Base-by-base conservation (phyloP, 1,140 invertebrate species). In the Andrena cerasifolii region DNA sequence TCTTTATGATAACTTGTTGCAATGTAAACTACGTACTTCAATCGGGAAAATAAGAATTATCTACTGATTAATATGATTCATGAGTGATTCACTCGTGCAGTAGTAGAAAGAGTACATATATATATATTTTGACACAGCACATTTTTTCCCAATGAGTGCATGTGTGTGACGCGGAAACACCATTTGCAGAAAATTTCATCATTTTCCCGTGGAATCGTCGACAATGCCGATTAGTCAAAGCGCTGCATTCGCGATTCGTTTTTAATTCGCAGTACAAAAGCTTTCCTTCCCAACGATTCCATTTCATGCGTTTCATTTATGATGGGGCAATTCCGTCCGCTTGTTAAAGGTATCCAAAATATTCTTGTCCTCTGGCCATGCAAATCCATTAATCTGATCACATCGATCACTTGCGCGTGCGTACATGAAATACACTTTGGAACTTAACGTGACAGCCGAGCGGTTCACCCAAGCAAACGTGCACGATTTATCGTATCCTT, bases 361-460 rank as follows among this genome's bases (percentile, higher is more conserved):
- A 67, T 80, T 80, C 65, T 31, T 21, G 58, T 72, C 3, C 79
- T 12, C 7, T 10, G 26, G 18, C 16, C 16, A 43, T 54, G 33
- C 33, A 43, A 58, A 70, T 58, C 36, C 67, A 70, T 70, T 70
- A 70, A 43, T 70, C 67, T 6, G 67, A 70, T 70, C 58, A 24
- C 67, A 43, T 31, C 6, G 33, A 58, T 70, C 51, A 33, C 18
- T 24, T 8, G 18, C 16, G 18, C 2, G 67, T 12, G 12, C 8
- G 0, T 40, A 40, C 36, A 40, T 40, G 36, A 5, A 53, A 70
- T 70, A 45, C 67, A 45, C 36, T 33, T 58, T 31, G 47, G 1
- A 10, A 40, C 21, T 40, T 65, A 43, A 65, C 28, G 28, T 43
- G 24, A 26, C 45, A 40, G 40, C 12, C 33, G 58, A 36, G 21